Evolutionary conservation across 2,888 invertebrate genomes (phyloP).

Genomic region (Cyclophora punctaria): DNA sequence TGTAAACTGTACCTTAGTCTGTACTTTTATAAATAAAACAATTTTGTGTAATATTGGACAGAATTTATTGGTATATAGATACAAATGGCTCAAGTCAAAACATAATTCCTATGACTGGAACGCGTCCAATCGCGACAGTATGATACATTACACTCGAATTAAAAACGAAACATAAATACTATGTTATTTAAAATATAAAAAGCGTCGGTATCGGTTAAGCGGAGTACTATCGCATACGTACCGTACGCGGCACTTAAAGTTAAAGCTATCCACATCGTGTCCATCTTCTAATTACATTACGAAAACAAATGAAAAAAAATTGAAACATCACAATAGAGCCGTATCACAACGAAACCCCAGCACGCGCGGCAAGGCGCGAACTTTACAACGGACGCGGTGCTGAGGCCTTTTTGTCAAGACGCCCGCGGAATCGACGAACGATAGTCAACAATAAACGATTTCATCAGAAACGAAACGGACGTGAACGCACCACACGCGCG

Average conservation of each 20-base stretch:
- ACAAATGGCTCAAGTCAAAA: slow-evolving; percentile 57
- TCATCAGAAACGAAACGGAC: too few species aligned
- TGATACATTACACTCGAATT: slow-evolving; percentile 37
- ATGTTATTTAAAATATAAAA: slow-evolving; percentile 54
- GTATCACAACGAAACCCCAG: too few species aligned
- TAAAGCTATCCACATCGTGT: slow-evolving; percentile 46
- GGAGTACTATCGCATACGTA: slow-evolving; percentile 34
- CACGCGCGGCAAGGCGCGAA: too few species aligned
- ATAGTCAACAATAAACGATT: too few species aligned
- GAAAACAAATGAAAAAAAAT: slow-evolving; percentile 40
- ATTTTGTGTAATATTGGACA: slow-evolving; percentile 49
- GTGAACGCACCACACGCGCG: too few species aligned
- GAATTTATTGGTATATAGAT: slow-evolving; percentile 69
- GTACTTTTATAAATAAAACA: slow-evolving; percentile 37
- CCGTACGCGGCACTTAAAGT: slow-evolving; percentile 37
- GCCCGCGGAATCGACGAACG: too few species aligned
- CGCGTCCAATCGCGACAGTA: slow-evolving; percentile 23
- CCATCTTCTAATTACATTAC: slow-evolving; percentile 35
- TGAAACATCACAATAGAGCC: slow-evolving; percentile 48
- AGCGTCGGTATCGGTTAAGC: slow-evolving; percentile 50
- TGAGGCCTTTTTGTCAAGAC: too few species aligned
- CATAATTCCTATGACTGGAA: slow-evolving; percentile 38
- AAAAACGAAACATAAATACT: slow-evolving; percentile 70
- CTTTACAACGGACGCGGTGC: too few species aligned
- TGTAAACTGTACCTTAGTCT: slow-evolving; percentile 4